Percentiles rank a stretch among this genome's conserved stretches.
phyloP scores from a whole-genome alignment of 2,113 vertebrate genomes.

The Xyliphius kryptos region DNA sequence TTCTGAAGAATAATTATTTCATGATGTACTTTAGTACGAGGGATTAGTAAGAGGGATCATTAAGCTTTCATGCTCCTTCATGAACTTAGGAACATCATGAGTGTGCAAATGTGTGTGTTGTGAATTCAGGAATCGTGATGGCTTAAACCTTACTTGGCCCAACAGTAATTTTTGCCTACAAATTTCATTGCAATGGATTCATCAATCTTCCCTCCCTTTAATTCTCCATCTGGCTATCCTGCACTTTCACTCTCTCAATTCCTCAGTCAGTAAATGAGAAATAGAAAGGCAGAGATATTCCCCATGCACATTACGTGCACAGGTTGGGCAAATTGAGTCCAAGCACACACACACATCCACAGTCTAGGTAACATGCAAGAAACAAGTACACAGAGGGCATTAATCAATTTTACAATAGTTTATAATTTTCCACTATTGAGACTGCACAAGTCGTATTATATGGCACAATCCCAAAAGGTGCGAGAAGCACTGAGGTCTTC shows the following conservation, averaged over 20 bases:
- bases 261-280: slow-evolving; percentile 67
- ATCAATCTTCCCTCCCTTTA: slow-evolving; percentile 66
- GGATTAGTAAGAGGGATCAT: slow-evolving; percentile 30
- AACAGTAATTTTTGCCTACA: slow-evolving; percentile 71
- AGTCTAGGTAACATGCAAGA: slow-evolving; percentile 31
- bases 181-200: slow-evolving; percentile 73
- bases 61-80: slow-evolving; percentile 42
- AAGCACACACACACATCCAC: slow-evolving; percentile 26
- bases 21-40: slow-evolving; percentile 46
- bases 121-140: slow-evolving; percentile 61
- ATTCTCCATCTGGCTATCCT: slow-evolving; percentile 44
- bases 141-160: slow-evolving; percentile 65
- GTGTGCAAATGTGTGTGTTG: background rate
- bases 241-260: slow-evolving; percentile 41
- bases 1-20: slow-evolving; percentile 44
- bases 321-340: slow-evolving; percentile 65
- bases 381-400: too few species aligned
- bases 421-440: too few species aligned
- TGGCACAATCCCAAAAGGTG: too few species aligned
- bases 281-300: slow-evolving; percentile 65
- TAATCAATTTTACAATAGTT: too few species aligned
- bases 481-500: too few species aligned
- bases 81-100: slow-evolving; percentile 42
- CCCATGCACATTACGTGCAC: slow-evolving; percentile 65
- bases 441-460: too few species aligned